A percentile compares a stretch with the other conserved stretches of the same genome.
Conservation (phyloP, 2,113 vertebrate species). For the Pelecanus crispus region DNA sequence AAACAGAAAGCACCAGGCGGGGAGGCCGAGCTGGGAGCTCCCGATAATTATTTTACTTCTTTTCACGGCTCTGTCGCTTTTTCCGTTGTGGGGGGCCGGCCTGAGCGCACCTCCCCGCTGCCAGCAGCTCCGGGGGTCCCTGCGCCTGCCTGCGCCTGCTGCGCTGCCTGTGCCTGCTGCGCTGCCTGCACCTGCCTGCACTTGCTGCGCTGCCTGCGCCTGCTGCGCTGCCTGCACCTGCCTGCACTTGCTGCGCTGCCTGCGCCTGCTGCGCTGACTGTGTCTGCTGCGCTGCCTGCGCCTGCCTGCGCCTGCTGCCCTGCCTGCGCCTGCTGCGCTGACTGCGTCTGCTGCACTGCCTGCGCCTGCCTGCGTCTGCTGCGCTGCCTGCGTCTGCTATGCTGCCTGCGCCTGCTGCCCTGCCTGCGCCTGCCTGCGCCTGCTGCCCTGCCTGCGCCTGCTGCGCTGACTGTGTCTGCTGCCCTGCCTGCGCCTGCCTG, state of each 20-base stretch:
- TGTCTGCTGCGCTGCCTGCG: not conserved
- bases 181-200: too few species aligned
- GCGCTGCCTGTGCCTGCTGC: too few species aligned
- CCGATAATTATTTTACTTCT: slow-evolving; percentile 33
- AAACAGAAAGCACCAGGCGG: slow-evolving; percentile 42
- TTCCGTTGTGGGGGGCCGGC: rapidly evolving
- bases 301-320: not conserved
- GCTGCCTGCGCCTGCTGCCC: too few species aligned
- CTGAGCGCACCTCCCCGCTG: rapidly evolving
- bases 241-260: not conserved
- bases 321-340: not conserved
- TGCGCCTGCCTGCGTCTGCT: not conserved
- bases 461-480: too few species aligned
- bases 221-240: not conserved
- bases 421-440: not conserved
- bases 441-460: not conserved
- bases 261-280: too few species aligned
- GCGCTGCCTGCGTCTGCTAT: not conserved
- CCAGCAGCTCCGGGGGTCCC: not conserved
- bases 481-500: not conserved
- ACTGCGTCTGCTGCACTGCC: not conserved
- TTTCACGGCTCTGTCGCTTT: not conserved
- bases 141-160: too few species aligned
- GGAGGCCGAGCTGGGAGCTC: not conserved
- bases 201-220: too few species aligned